These are phyloP conservation scores for Oreochromis tanganicae DNA, from an alignment of 2,113 vertebrate genomes.

Conservation along the genomic window DNA sequence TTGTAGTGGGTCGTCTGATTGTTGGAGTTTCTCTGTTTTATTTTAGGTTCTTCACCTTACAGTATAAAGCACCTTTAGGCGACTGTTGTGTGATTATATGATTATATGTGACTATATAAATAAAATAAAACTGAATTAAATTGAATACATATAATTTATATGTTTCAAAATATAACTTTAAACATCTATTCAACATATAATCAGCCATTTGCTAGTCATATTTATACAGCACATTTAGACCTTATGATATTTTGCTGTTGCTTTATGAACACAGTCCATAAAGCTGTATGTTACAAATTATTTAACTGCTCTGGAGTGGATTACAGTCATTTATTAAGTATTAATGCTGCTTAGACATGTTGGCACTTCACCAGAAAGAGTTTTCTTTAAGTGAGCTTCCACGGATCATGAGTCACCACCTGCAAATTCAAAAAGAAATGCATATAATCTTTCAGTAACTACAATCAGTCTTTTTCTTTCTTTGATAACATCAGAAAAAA, in stretches of 20 bases:
- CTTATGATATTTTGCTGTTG: neutral
- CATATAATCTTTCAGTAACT: neutral
- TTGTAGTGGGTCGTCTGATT: too few relatives aligned
- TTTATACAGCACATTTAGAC: neutral
- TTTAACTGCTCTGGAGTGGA: neutral
- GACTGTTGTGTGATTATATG: too few relatives aligned
- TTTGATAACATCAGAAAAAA: neutral
- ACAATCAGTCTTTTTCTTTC: neutral
- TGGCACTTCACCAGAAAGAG: neutral
- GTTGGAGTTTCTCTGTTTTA: too few relatives aligned
- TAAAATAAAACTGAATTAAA: too few relatives aligned
- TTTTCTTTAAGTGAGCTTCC: neutral
- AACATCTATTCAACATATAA: neutral
- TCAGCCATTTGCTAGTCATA: neutral
- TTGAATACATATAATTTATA: neutral
- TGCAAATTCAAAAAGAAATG: neutral
- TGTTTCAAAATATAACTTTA: neutral
- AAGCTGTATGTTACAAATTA: neutral
- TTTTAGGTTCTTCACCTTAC: too few relatives aligned
- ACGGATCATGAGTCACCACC: neutral
- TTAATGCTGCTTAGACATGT: neutral
- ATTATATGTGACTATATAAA: too few relatives aligned
- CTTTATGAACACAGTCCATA: neutral
- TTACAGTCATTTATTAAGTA: neutral
- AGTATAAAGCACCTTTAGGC: too few relatives aligned